phyloP scores from a whole-genome alignment of 1,140 invertebrate species.

The Drosophila trapezifrons region DNA sequence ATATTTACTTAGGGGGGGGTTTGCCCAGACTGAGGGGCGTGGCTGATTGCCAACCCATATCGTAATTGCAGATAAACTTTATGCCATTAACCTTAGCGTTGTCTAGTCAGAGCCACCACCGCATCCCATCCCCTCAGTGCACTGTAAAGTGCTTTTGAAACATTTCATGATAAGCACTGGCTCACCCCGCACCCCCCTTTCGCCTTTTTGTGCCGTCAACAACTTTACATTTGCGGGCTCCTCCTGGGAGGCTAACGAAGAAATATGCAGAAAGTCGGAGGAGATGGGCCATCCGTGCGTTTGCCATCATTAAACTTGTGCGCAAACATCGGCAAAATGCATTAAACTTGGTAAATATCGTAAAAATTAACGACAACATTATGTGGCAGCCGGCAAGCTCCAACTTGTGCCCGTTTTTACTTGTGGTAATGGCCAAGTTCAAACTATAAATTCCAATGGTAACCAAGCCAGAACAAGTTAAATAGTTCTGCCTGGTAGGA shows the following conservation, averaged over 20 bases:
- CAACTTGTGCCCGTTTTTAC: conserved; percentile 11
- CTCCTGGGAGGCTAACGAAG: conserved; percentile 52
- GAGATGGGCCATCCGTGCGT: conserved; percentile 20
- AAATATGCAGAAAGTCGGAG: conserved; percentile 60
- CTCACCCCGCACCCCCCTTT: conserved; percentile 14
- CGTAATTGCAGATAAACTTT: conserved; percentile 82
- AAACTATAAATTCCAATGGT: conserved; percentile 57
- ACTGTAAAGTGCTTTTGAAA: conserved; percentile 73
- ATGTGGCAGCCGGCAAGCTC: conserved; percentile 41
- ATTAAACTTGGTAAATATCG: conserved; percentile 80
- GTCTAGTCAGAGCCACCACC: conserved; percentile 50
- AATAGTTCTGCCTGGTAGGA: conserved; percentile 28
- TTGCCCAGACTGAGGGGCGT: conserved; percentile 3
- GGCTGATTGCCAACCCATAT: conserved; percentile 71
- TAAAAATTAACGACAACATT: conserved; percentile 79
- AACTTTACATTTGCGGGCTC: conserved; percentile 60
- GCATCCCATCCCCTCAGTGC: conserved; percentile 3
- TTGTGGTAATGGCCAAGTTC: conserved; percentile 31
- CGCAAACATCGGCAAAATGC: conserved; percentile 74
- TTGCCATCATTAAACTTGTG: conserved; percentile 71
- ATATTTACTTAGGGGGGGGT: conserved; percentile 64
- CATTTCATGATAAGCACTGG: conserved; percentile 74
- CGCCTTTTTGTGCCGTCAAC: conserved; percentile 45
- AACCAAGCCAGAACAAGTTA: conserved; percentile 42
- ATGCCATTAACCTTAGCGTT: conserved; percentile 78